Evolutionary conservation across 1,140 invertebrate species (phyloP).

Genomic region (Macrobrachium rosenbergii): DNA sequence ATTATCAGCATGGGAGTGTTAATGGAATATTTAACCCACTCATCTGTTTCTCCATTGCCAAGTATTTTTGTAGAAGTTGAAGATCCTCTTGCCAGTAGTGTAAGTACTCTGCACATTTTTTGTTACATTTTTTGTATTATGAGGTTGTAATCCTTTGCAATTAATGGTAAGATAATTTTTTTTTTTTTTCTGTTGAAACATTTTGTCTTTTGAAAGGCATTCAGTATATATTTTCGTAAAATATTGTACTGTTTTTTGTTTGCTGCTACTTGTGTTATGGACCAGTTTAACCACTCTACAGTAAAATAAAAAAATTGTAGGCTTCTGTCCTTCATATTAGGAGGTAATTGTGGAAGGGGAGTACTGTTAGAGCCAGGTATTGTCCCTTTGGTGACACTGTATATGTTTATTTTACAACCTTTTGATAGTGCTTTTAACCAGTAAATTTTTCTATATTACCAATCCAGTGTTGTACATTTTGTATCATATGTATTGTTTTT

Average conservation of each 20-base stretch:
- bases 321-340: not conserved
- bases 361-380: no score
- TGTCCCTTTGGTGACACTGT: no score
- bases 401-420: no score
- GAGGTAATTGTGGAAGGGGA: not conserved
- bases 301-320: no score
- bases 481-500: no score
- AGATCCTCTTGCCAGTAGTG: constrained; percentile 81
- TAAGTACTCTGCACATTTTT: constrained; percentile 70
- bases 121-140: not conserved
- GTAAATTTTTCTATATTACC: no score
- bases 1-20: constrained; percentile 72
- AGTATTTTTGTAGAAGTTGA: constrained; percentile 87
- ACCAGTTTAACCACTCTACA: no score
- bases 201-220: constrained; percentile 33
- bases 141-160: constrained; percentile 34
- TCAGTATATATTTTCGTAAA: no score
- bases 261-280: no score
- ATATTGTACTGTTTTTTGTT: no score
- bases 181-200: constrained; percentile 8
- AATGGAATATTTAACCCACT: constrained; percentile 87
- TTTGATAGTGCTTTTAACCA: no score
- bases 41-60: constrained; percentile 85
- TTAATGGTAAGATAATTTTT: not conserved
- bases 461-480: no score